Conservation (phyloP, 2,113 vertebrate species). For the Smithornis capensis region DNA sequence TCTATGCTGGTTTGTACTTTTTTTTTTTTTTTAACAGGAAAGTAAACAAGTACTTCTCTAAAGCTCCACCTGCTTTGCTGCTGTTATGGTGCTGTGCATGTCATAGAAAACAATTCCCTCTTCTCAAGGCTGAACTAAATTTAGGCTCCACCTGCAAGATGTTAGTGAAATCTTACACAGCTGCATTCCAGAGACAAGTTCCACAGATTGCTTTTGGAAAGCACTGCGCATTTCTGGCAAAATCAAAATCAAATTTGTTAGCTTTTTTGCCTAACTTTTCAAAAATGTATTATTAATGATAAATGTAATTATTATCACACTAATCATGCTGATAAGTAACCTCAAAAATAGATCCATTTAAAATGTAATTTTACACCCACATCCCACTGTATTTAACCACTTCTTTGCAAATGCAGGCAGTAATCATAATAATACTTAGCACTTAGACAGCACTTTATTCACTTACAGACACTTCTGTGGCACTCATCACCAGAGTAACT, state of each 20-base stretch:
- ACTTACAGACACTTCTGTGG: constrained; percentile 67
- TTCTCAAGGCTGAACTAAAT: constrained; percentile 80
- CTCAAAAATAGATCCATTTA: constrained; percentile 78
- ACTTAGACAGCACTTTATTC: constrained; percentile 70
- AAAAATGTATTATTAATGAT: constrained; percentile 80
- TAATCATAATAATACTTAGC: constrained; percentile 68
- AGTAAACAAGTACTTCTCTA: constrained; percentile 67
- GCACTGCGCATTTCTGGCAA: constrained; percentile 63
- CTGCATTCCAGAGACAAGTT: constrained; percentile 81
- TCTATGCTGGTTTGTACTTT: constrained; percentile 24
- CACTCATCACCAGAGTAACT: constrained; percentile 65
- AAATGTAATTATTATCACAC: constrained; percentile 80
- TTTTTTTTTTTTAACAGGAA: constrained; percentile 47
- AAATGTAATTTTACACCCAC: constrained; percentile 67
- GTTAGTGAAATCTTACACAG: constrained; percentile 80
- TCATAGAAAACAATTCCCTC: constrained; percentile 74
- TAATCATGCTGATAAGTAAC: constrained; percentile 78
- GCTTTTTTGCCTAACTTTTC: constrained; percentile 69
- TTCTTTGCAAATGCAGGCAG: constrained; percentile 60
- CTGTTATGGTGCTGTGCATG: constrained; percentile 52
- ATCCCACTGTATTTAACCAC: constrained; percentile 74
- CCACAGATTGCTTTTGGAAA: constrained; percentile 79
- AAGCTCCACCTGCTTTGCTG: constrained; percentile 74
- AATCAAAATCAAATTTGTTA: constrained; percentile 72
- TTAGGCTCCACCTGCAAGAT: constrained; percentile 85